Evolutionary conservation across 2,797 vertebrate genomes (phyloP).

Genomic region (Prunella strophiata): DNA sequence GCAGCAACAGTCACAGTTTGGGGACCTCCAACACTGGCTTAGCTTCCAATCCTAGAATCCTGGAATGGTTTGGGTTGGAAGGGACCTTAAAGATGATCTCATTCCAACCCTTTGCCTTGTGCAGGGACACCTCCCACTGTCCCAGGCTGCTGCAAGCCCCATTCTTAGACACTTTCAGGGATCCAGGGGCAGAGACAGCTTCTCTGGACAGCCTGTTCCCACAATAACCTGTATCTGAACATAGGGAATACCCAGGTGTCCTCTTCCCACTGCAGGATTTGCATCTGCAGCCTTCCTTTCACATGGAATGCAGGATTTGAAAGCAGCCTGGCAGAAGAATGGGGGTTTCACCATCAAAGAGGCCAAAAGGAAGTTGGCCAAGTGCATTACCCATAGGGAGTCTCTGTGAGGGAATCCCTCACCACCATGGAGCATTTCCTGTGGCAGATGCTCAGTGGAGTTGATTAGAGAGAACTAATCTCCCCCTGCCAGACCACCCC

Average conservation of each 20-base stretch:
- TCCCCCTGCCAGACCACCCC: background rate
- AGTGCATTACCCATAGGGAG: background rate
- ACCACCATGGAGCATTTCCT: background rate
- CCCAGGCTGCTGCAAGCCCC: background rate
- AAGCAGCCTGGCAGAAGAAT: background rate
- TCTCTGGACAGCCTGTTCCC: background rate
- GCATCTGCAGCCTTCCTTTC: background rate
- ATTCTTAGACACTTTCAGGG: background rate
- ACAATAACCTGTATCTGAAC: accelerated
- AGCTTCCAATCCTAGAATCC: background rate
- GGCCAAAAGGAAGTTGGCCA: background rate
- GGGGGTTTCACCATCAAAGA: background rate
- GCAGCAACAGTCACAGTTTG: background rate
- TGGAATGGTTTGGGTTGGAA: background rate
- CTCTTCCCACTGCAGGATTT: background rate
- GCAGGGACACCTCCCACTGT: accelerated
- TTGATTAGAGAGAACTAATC: conserved; percentile 14
- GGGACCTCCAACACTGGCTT: background rate
- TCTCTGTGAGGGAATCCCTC: background rate
- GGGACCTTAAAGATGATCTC: background rate
- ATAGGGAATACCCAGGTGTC: background rate
- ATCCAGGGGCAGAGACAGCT: background rate
- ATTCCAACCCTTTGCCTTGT: background rate
- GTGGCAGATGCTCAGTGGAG: background rate
- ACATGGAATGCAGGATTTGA: accelerated